These are phyloP conservation scores for Dryobota labecula DNA, from an alignment of 2,888 invertebrate species.

Conservation along the genomic window DNA sequence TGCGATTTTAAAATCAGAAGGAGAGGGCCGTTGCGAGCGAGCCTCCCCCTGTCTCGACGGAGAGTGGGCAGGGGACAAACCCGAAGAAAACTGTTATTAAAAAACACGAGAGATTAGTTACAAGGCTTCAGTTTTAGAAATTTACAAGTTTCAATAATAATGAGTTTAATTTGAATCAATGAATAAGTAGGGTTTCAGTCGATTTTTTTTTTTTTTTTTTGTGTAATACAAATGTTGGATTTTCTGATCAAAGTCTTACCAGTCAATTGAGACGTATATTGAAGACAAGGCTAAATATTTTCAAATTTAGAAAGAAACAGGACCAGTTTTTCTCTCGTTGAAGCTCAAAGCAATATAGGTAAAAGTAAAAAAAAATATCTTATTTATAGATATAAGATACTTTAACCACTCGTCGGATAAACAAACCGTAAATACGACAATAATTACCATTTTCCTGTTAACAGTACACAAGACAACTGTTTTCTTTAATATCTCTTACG, in stretches of 20 bases:
- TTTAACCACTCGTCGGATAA: conserved; percentile 19
- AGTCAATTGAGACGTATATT: background rate
- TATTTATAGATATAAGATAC: too few relatives aligned
- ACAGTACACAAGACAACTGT: conserved; percentile 38
- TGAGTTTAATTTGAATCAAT: conserved; percentile 28
- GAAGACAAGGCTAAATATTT: background rate
- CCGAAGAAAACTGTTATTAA: conserved; percentile 88
- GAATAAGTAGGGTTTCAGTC: conserved; percentile 7
- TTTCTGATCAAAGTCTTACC: background rate
- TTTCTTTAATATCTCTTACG: conserved; percentile 35
- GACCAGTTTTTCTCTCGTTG: background rate
- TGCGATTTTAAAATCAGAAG: conserved; percentile 87
- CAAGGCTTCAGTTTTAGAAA: conserved; percentile 78
- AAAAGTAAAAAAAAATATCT: too few relatives aligned
- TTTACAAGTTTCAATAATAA: conserved; percentile 61
- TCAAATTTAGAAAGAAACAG: background rate
- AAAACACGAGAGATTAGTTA: conserved; percentile 83
- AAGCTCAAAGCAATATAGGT: background rate
- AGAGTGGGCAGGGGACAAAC: conserved; percentile 77
- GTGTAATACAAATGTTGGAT: background rate
- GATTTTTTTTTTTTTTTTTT: background rate
- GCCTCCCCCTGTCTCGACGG: conserved; percentile 72
- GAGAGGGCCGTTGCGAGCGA: conserved; percentile 73
- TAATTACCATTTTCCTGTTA: conserved; percentile 44
- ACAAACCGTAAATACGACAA: conserved; percentile 34